Conservation (phyloP, 1,140 invertebrate genomes). For the Heliconius hermathena region DNA sequence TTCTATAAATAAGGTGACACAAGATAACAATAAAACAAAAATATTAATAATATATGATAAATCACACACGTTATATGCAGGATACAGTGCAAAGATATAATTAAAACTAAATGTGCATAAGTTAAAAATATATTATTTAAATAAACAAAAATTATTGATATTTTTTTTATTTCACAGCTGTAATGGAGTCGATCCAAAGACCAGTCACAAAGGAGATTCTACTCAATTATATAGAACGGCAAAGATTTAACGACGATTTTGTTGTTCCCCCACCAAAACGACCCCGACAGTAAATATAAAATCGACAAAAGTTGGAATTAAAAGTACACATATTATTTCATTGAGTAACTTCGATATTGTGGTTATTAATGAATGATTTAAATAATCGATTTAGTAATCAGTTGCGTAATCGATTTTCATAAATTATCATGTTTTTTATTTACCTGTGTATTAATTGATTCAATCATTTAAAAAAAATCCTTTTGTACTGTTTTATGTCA, state of each 20-base stretch:
- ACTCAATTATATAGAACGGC: slow-evolving; percentile 87
- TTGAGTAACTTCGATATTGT: neutral
- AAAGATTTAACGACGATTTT: slow-evolving; percentile 83
- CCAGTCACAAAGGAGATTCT: slow-evolving; percentile 92
- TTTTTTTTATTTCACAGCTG: slow-evolving; percentile 81
- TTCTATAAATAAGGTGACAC: no score
- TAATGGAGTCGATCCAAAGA: slow-evolving; percentile 86
- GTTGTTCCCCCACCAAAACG: neutral
- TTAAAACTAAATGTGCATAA: no score
- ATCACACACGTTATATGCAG: no score
- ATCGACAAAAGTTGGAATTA: neutral
- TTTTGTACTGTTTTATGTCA: no score
- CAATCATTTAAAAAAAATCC: no score
- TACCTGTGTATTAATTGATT: no score
- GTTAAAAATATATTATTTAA: neutral
- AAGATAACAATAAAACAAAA: no score
- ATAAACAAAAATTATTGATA: neutral
- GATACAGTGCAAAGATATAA: no score
- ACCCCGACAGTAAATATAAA: neutral
- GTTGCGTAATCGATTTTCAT: neutral
- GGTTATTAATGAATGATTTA: no score
- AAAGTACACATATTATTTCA: neutral
- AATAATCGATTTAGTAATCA: no score
- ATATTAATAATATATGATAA: no score
- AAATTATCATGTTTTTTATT: neutral